A percentile compares a stretch with the other conserved stretches of the same genome.
Evolutionary conservation across 2,113 vertebrate genomes (phyloP).

Genomic region (Myotis lucifugus): DNA sequence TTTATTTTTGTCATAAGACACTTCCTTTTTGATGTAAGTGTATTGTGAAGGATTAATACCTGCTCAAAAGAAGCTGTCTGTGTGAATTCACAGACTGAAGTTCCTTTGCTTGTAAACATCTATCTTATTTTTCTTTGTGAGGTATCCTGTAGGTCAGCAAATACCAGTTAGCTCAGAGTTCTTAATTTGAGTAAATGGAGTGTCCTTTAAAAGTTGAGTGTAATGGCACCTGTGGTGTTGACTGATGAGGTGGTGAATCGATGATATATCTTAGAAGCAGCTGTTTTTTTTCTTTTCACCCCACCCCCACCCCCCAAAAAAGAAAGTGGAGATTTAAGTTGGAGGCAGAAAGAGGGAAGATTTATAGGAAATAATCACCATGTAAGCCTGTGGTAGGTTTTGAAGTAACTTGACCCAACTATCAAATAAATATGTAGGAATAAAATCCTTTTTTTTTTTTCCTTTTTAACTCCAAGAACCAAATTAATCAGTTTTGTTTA

Average conservation of each 20-base stretch:
- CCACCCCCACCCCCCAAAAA: neutral
- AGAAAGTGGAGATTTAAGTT: neutral
- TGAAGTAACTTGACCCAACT: slow-evolving; percentile 26
- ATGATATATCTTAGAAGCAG: neutral
- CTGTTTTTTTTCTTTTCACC: neutral
- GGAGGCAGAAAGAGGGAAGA: neutral
- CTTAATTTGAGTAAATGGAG: slow-evolving; percentile 47
- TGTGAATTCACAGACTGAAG: neutral
- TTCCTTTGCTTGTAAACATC: neutral
- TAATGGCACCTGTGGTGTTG: neutral
- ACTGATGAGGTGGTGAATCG: neutral
- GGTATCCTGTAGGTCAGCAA: neutral
- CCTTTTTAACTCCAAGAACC: neutral
- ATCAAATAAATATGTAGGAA: neutral
- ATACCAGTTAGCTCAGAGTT: neutral
- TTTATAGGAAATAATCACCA: neutral
- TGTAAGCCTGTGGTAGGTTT: slow-evolving; percentile 16
- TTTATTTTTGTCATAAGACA: neutral
- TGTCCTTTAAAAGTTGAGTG: slow-evolving; percentile 37
- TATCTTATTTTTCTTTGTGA: neutral
- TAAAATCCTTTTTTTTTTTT: neutral
- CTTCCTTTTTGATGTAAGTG: neutral
- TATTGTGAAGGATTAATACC: neutral
- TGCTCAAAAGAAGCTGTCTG: neutral
- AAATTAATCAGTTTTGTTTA: slow-evolving; percentile 2